phyloP scores from a whole-genome alignment of 1,140 invertebrate species.

The Propsilocerus akamusi region DNA sequence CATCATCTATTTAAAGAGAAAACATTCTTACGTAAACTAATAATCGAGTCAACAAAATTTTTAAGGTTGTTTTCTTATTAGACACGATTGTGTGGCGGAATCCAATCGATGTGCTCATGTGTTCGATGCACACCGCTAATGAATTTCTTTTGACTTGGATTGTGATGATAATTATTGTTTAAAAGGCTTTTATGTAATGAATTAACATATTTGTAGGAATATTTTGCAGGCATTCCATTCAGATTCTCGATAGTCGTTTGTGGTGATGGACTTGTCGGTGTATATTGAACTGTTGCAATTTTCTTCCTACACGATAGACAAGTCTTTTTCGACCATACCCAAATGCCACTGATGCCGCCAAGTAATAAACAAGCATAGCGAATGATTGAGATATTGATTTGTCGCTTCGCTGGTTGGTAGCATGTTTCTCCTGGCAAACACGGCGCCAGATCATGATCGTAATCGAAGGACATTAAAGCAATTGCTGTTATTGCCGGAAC shows the following conservation, averaged over 20 bases:
- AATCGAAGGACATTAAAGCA: conserved; percentile 35
- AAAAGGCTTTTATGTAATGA: background rate
- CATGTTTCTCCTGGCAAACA: conserved; percentile 27
- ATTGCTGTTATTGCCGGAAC: conserved; percentile 39
- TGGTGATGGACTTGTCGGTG: background rate
- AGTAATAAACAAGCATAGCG: conserved; percentile 57
- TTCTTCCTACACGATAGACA: conserved; percentile 27
- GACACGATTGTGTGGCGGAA: background rate
- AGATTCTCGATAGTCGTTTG: background rate
- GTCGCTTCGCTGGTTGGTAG: conserved; percentile 19
- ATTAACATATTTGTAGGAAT: background rate
- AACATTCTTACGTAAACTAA: background rate
- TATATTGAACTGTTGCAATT: conserved; percentile 8
- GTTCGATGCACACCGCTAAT: conserved; percentile 1
- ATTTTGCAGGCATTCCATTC: background rate
- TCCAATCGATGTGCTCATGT: background rate
- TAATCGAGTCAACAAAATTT: background rate
- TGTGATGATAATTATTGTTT: background rate
- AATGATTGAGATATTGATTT: conserved; percentile 28
- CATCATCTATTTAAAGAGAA: background rate
- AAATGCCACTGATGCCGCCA: conserved; percentile 68
- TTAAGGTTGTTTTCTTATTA: no score
- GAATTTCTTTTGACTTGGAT: background rate
- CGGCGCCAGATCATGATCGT: conserved; percentile 27
- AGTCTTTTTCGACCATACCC: conserved; percentile 84